Evolutionary conservation across 2,113 vertebrate genomes (phyloP).

Genomic region (Oncorhynchus kisutch): DNA sequence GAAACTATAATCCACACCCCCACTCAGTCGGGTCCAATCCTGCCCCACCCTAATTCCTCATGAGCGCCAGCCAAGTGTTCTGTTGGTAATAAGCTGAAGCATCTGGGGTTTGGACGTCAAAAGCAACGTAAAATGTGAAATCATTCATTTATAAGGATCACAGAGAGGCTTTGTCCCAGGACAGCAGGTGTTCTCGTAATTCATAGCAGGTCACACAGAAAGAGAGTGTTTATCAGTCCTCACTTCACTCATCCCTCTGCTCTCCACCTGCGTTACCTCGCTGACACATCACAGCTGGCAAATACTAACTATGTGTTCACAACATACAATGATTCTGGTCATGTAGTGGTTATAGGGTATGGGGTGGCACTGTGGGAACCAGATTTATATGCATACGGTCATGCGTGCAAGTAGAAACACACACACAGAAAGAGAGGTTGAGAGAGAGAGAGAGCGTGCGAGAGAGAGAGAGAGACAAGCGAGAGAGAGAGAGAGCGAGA

Average conservation of each 20-base stretch:
- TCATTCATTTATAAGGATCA: slow-evolving; percentile 51
- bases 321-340: not conserved
- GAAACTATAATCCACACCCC: not conserved
- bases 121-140: slow-evolving; percentile 36
- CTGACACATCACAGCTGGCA: not conserved
- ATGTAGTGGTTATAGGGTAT: not conserved
- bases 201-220: slow-evolving; percentile 8
- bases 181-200: slow-evolving; percentile 49
- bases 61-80: slow-evolving; percentile 21
- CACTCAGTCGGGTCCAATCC: not conserved
- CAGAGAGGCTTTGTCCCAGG: slow-evolving; percentile 54
- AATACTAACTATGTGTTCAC: slow-evolving; percentile 35
- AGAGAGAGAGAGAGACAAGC: too few relatives aligned
- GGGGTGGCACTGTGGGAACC: not conserved
- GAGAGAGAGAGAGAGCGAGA: too few relatives aligned
- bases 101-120: slow-evolving; percentile 39
- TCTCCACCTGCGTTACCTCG: slow-evolving; percentile 26
- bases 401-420: not conserved
- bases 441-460: too few relatives aligned
- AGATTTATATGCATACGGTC: not conserved
- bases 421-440: too few relatives aligned
- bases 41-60: slow-evolving; percentile 10
- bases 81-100: slow-evolving; percentile 28
- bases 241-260: slow-evolving; percentile 21
- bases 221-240: not conserved